phyloP scores from a whole-genome alignment of 92 coral and sea anemone species.

The Porites evermanni region DNA sequence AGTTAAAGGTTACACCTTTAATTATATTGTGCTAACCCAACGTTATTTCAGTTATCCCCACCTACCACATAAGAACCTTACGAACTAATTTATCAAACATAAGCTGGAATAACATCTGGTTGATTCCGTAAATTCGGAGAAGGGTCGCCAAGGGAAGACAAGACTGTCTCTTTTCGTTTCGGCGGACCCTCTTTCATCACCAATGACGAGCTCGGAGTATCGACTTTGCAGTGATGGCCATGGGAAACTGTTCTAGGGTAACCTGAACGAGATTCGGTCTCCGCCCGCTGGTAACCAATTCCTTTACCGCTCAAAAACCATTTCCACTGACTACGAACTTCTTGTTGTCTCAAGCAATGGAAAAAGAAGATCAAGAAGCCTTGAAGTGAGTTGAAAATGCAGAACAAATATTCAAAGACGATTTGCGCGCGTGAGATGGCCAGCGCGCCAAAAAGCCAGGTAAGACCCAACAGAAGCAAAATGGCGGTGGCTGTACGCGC shows the following conservation, averaged over 20 bases:
- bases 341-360: constrained; percentile 87
- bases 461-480: constrained; percentile 81
- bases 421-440: constrained; percentile 82
- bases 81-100: neutral
- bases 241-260: constrained; percentile 23
- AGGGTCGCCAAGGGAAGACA: neutral
- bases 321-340: constrained; percentile 90
- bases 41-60: too few species aligned
- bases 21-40: too few species aligned
- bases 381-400: constrained; percentile 94
- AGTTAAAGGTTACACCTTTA: too few species aligned
- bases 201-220: neutral
- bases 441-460: constrained; percentile 94
- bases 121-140: neutral
- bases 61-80: too few species aligned
- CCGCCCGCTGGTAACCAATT: constrained; percentile 25
- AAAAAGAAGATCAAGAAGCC: constrained; percentile 90
- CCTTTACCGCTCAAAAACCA: constrained; percentile 72
- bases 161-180: neutral
- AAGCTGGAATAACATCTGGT: constrained; percentile 22
- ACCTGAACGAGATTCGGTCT: constrained; percentile 29
- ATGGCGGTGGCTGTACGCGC: constrained; percentile 84
- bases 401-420: constrained; percentile 88
- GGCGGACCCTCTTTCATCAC: neutral
- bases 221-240: neutral